Base-by-base conservation (phyloP, 2,888 invertebrate genomes). In the Papilio gigon region DNA sequence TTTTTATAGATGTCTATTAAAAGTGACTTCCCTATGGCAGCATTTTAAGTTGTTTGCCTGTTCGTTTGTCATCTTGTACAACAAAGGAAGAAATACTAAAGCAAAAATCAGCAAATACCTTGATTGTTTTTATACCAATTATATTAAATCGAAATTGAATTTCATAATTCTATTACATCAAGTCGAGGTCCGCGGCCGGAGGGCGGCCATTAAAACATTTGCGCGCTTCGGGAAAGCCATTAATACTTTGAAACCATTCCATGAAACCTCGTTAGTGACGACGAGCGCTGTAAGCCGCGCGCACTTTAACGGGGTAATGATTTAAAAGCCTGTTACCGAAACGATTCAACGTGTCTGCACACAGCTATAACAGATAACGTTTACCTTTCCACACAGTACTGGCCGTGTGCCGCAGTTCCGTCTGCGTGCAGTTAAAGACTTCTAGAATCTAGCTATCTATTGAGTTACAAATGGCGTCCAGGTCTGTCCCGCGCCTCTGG, bases 141-240 rank as follows among this genome's bases (percentile, higher is more conserved):
- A 11, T n/a, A 53, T 27, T 53, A 40, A 42, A 66, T 62, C 25
- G 61, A 63, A 71, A 40, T 27, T 71, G 68, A 67, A 30, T 30
- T 9, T 30, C 30, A 35, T 63, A 37, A 64, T 65, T 40, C 35
- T 2, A 53, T 62, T 27, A 56, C 9, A n/a, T 42, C 12, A 12
- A 4, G 40, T 50, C 27, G 61, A 35, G 12, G 22, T 53, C 33
- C 27, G 44, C 2, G 17, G 27, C 11, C 25, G 17, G 35, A 12
- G 20, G 0, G 8, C 14, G 5, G 50, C 20, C 53, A 53, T 62
- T 30, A 65, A 58, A 65, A 56, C 58, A 33, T 65, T 58, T 53
- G 37, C 42, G 27, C 61, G 61, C 60, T 33, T 25, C 22, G 25
- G 27, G 2, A 9, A 33, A 33, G 27, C 68, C 67, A 40, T 62